phyloP scores from a whole-genome alignment of 2,113 vertebrate genomes.

The Bufo bufo region DNA sequence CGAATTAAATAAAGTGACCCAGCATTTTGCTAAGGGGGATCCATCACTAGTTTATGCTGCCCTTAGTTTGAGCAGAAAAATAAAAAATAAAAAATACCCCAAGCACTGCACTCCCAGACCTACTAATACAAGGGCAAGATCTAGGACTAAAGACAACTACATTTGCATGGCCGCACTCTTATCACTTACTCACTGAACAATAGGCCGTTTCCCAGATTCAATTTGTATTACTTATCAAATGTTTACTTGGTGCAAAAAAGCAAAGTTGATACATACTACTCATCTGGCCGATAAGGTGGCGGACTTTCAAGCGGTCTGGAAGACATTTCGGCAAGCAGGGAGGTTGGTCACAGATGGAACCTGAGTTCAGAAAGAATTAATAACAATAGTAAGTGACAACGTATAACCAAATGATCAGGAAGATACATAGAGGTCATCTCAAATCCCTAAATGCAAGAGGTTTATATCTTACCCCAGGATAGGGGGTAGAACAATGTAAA shows the following conservation, averaged over 20 bases:
- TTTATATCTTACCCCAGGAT: not conserved
- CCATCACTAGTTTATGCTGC: too few relatives aligned
- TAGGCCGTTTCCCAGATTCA: not conserved
- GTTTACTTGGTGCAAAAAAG: not conserved
- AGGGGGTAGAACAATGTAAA: not conserved
- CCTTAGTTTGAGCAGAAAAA: too few relatives aligned
- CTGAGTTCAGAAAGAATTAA: not conserved
- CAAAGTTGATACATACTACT: slow-evolving; percentile 76
- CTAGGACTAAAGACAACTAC: not conserved
- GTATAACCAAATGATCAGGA: not conserved
- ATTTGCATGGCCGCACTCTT: not conserved
- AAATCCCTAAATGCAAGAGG: not conserved
- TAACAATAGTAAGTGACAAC: not conserved
- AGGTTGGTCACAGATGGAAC: slow-evolving; percentile 11
- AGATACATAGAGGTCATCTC: not conserved
- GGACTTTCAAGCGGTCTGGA: slow-evolving; percentile 77
- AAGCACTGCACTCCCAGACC: not conserved
- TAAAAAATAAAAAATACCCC: not conserved
- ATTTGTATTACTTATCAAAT: slow-evolving; percentile 4
- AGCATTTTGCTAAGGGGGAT: too few relatives aligned
- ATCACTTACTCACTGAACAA: not conserved
- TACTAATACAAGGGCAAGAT: not conserved
- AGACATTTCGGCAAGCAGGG: slow-evolving; percentile 70
- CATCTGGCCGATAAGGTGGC: slow-evolving; percentile 83
- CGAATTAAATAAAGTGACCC: too few relatives aligned